phyloP scores from a whole-genome alignment of 2,797 vertebrate genomes.

The Thalassophryne amazonica region DNA sequence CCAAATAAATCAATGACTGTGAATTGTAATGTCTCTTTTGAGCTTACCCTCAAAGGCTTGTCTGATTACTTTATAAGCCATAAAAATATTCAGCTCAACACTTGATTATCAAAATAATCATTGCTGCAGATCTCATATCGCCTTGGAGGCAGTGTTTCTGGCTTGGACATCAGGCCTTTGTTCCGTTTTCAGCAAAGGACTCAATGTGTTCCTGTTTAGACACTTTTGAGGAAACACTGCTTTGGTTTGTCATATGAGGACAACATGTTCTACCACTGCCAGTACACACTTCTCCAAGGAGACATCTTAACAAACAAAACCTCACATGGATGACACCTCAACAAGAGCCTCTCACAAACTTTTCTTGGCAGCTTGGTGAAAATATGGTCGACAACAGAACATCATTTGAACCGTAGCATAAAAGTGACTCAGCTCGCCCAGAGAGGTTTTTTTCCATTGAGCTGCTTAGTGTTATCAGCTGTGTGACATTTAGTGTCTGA shows the following conservation, averaged over 20 bases:
- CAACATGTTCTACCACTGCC: conserved; percentile 13
- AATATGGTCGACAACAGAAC: neutral
- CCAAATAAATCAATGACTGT: too few species aligned
- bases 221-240: conserved; percentile 2
- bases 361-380: conserved; percentile 13
- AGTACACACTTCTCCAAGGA: conserved; percentile 20
- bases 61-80: too few species aligned
- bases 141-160: conserved; percentile 11
- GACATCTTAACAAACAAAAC: conserved; percentile 44
- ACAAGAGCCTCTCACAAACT: conserved; percentile 13
- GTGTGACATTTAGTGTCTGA: conserved; percentile 16
- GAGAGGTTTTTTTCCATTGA: neutral
- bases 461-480: conserved; percentile 18
- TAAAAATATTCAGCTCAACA: too few species aligned
- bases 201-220: conserved; percentile 3
- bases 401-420: conserved; percentile 13
- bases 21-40: too few species aligned
- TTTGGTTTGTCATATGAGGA: conserved; percentile 32
- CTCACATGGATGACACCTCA: conserved; percentile 31
- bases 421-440: neutral
- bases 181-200: conserved; percentile 10
- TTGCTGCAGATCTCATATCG: too few species aligned
- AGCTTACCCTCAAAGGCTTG: too few species aligned
- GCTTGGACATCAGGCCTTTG: too few species aligned
- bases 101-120: too few species aligned